Base-by-base conservation (phyloP, 2,113 vertebrate species). In the Ctenodactylus gundi region DNA sequence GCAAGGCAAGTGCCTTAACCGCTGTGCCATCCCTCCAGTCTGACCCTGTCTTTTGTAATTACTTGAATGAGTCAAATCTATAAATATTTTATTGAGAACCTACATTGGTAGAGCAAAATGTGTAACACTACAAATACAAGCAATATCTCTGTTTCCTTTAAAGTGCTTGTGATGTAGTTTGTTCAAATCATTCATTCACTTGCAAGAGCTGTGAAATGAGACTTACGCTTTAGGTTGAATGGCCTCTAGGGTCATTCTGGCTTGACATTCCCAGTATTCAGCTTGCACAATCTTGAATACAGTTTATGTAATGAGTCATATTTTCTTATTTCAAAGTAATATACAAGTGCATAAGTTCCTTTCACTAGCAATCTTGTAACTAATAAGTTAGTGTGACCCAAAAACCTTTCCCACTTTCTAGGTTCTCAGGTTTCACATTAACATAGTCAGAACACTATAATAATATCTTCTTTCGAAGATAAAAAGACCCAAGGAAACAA, bases 401-500 rank as follows among this genome's bases (percentile, higher is more conserved):
- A 75, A 91, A n/a, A 9, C 2, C 64, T 83, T 90, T 60, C 21
- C 62, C 62, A 81, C 0, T 31, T 23, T 55, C 36, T 36, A 46
- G 8, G 14, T 23, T 9, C 14, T 34, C 44, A 75, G 6, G 7
- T 80, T 44, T 17, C 34, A 89, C 34, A 44, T 39, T 55, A 72
- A 41, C 58, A 65, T 44, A 93, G 60, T 78, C 7, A 72, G 70
- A 95, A 90, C 64, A 76, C 41, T 83, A n/a, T n/a, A n/a, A n/a
- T n/a, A 84, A 72, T 70, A 49, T 25, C 15, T 84, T 39, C 31
- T 88, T 94, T 86, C 41, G 91, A 82, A 85, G 21, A 72, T 77
- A 17, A 89, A 92, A 93, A 21, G 1, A 39, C n/a, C n/a, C 92
- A 36, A 91, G 25, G 18, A 86, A 94, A 34, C 60, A 89, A 94